Conservation (phyloP, 2,797 vertebrate species). For the Gymnopithys bicolor region DNA sequence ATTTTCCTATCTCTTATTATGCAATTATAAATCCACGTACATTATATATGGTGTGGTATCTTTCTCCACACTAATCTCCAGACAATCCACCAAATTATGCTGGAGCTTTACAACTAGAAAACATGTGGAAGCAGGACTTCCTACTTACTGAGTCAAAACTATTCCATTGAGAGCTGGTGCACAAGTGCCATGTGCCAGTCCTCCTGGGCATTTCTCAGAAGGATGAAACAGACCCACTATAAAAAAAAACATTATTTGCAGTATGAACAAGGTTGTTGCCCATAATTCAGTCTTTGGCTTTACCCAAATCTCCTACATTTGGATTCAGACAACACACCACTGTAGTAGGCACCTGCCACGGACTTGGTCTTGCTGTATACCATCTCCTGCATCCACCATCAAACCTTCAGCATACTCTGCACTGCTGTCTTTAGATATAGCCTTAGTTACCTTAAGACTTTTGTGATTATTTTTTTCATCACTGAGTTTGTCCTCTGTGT, state of each 20-base stretch:
- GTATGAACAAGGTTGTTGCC: not conserved
- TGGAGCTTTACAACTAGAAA: not conserved
- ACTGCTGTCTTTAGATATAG: not conserved
- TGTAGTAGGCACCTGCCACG: not conserved
- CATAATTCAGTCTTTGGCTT: not conserved
- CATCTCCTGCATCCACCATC: not conserved
- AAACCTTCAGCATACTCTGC: not conserved
- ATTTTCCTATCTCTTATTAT: not conserved
- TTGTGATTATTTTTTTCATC: not conserved
- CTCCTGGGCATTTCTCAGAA: not conserved
- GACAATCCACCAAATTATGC: not conserved
- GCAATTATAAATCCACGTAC: not conserved
- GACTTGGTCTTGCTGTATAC: not conserved
- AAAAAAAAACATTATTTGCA: slow-evolving; percentile 11
- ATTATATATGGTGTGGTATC: not conserved
- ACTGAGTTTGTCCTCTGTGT: not conserved
- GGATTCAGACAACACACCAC: not conserved
- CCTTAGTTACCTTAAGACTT: not conserved
- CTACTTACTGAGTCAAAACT: not conserved
- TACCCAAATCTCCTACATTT: not conserved
- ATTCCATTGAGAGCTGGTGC: not conserved
- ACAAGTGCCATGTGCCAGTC: not conserved
- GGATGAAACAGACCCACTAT: not conserved
- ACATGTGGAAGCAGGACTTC: not conserved
- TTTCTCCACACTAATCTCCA: not conserved